Percentiles rank a stretch among this genome's conserved stretches.
phyloP scores from a whole-genome alignment of 2,113 vertebrate species.

The Coreoperca whiteheadi region DNA sequence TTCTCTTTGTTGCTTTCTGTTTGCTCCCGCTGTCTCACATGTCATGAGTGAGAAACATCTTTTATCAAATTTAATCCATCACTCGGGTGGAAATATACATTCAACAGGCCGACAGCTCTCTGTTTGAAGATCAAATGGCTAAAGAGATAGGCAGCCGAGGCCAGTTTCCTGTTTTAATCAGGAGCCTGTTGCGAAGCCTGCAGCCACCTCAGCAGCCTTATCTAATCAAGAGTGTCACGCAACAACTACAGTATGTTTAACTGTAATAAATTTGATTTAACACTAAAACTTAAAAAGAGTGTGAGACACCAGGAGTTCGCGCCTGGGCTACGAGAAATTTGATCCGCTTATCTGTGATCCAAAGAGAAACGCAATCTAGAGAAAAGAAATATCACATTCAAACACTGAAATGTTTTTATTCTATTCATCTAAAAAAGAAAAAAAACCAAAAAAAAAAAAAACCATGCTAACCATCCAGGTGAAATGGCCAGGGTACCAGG shows the following conservation, averaged over 20 bases:
- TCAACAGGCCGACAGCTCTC: slow-evolving; percentile 49
- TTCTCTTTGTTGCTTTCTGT: slow-evolving; percentile 30
- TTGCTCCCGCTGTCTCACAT: slow-evolving; percentile 41
- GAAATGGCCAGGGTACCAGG: background rate
- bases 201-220: slow-evolving; percentile 39
- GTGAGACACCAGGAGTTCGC: background rate
- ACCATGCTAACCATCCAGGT: background rate
- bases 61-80: slow-evolving; percentile 57
- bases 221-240: slow-evolving; percentile 50
- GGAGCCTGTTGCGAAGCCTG: slow-evolving; percentile 45
- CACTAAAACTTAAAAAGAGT: slow-evolving; percentile 23
- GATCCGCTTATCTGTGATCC: slow-evolving; percentile 14
- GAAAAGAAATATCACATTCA: slow-evolving; percentile 14
- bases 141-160: slow-evolving; percentile 20
- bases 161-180: slow-evolving; percentile 52
- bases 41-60: slow-evolving; percentile 45
- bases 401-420: slow-evolving; percentile 17
- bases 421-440: slow-evolving; percentile 4
- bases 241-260: slow-evolving; percentile 15
- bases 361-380: slow-evolving; percentile 33
- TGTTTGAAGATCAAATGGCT: slow-evolving; percentile 68
- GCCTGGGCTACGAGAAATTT: background rate
- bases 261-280: slow-evolving; percentile 42
- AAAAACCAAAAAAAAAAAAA: too few species aligned
- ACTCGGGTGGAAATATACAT: slow-evolving; percentile 44